These are phyloP conservation scores for Ibidorhyncha struthersii DNA, from an alignment of 2,113 vertebrate species.

Conservation along the genomic window DNA sequence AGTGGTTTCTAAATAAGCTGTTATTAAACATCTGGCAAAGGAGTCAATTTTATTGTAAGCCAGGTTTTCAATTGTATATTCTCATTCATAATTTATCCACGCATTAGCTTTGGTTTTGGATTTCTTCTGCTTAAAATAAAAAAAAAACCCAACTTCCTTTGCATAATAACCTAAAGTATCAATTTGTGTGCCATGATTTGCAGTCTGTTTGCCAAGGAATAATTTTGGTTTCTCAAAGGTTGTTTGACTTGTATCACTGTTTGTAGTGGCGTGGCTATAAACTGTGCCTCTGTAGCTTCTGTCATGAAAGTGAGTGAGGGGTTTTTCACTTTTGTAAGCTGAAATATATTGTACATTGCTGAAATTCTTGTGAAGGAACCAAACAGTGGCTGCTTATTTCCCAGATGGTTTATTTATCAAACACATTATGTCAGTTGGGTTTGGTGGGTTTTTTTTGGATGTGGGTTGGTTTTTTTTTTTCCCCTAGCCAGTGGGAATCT, in stretches of 20 bases:
- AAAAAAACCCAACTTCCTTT: background rate
- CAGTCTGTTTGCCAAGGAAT: background rate
- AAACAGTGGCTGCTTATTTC: background rate
- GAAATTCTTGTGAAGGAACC: background rate
- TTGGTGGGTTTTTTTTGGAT: background rate
- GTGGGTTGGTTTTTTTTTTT: background rate
- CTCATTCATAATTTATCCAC: background rate
- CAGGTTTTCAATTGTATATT: background rate
- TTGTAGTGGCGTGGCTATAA: background rate
- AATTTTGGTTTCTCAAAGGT: background rate
- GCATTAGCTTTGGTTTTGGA: background rate
- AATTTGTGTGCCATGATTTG: background rate
- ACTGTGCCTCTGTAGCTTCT: background rate
- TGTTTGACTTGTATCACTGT: background rate
- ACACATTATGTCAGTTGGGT: background rate
- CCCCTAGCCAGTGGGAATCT: background rate
- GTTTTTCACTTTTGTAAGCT: fast-evolving
- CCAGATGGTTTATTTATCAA: background rate
- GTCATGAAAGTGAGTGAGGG: background rate
- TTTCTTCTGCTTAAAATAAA: background rate
- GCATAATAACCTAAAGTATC: background rate
- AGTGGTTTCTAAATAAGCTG: background rate
- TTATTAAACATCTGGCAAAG: background rate
- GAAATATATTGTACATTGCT: background rate
- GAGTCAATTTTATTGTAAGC: background rate